Base-by-base conservation (phyloP, 2,113 vertebrate genomes). In the Paramisgurnus dabryanus region DNA sequence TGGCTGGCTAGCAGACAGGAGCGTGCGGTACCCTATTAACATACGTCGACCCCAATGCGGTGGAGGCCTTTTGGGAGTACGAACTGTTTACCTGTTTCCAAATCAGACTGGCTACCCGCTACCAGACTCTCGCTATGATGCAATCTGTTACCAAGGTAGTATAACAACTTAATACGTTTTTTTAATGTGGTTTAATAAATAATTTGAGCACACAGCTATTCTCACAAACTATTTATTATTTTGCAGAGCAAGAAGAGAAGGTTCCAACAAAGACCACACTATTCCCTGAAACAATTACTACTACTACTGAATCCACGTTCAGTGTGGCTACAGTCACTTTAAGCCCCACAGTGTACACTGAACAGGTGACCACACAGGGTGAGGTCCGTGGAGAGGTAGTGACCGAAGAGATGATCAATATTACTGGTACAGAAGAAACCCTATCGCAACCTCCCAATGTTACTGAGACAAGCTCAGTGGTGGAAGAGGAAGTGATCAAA, bases 81-180 rank as follows among this genome's bases (percentile, higher is more conserved):
- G 96, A 77, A 98, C 96, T 0, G 92, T 99, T 84, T 99, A 98
- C 90, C 91, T 95, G 80, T 87, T 93, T 0, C 8, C 88, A 83
- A 99, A 99, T 89, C 98, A 99, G 86, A 99, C 97, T 0, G 96
- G 98, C 17, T 98, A 96, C 89, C 96, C 97, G 0, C 90, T 95
- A 83, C 95, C 95, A 10, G 88, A 94, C 34, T 93, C 95, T 17
- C 95, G 85, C 84, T 97, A 96, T 0, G 96, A 98, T 55, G 98
- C 96, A 75, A 93, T 98, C 90, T 98, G 98, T 91, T 98, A 96
- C 58, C 88, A 90, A 58, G 95, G 97, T 98, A 84, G 90, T 17
- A 47, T 11, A 67, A 5, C 17, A 45, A 40, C 40, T 34, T 67
- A 10, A 34, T 45, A 8, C 10, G n/a, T 41, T 49, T 6, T 22